A percentile compares a stretch with the other conserved stretches of the same genome.
phyloP scores from a whole-genome alignment of 2,797 vertebrate species.

The Rachycentron canadum region DNA sequence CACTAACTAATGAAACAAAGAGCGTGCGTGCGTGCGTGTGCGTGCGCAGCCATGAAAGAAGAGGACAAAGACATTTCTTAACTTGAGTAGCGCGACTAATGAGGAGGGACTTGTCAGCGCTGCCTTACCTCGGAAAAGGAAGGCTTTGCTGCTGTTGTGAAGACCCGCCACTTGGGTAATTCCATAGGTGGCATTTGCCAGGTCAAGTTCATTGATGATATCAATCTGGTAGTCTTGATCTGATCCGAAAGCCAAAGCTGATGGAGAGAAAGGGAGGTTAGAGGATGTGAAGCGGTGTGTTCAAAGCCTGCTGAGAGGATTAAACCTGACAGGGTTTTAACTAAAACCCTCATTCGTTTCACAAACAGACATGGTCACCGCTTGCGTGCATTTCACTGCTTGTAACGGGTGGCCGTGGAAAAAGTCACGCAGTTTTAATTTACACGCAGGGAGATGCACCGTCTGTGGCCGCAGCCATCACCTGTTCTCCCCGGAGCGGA shows the following conservation, averaged over 20 bases:
- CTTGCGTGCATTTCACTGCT: constrained; percentile 6
- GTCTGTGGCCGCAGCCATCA: constrained; percentile 52
- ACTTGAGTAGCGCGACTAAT: constrained; percentile 52
- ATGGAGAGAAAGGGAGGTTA: constrained; percentile 61
- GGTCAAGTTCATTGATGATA: constrained; percentile 92
- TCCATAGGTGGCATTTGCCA: constrained; percentile 91
- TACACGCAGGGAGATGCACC: constrained; percentile 9
- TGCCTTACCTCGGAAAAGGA: constrained; percentile 93
- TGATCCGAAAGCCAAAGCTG: constrained; percentile 90
- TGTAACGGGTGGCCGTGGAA: constrained; percentile 8
- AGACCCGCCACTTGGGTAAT: constrained; percentile 93
- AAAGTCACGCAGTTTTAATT: constrained; percentile 46
- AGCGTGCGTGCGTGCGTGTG: background rate
- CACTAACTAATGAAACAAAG: constrained; percentile 59
- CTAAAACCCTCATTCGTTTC: background rate
- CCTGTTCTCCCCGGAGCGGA: constrained; percentile 51
- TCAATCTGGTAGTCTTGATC: constrained; percentile 94
- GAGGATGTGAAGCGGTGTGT: constrained; percentile 4
- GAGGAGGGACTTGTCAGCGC: constrained; percentile 6
- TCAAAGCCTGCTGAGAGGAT: constrained; percentile 5
- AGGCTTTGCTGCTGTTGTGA: constrained; percentile 95
- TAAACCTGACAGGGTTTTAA: background rate
- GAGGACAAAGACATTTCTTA: constrained; percentile 52
- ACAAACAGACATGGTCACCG: background rate
- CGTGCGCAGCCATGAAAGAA: background rate